Base-by-base conservation (phyloP, 2,888 invertebrate species). In the Capitulum mitella region DNA sequence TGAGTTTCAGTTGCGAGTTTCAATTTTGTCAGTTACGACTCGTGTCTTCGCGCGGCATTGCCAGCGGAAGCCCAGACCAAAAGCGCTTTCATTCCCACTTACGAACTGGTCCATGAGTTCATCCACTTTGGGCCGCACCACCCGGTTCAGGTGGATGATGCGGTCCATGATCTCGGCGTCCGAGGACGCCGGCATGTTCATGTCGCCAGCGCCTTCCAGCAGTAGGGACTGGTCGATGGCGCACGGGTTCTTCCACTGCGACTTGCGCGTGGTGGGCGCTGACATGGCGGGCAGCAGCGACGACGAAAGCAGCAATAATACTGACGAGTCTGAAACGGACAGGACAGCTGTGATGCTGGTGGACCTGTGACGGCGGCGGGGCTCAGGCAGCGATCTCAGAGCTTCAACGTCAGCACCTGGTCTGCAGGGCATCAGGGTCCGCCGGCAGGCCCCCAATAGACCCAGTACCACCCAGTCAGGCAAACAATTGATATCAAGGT, bases 221-320 rank as follows among this genome's bases (percentile, higher is more conserved):
- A 37, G 40, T 40, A 37, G 37, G 0, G 70, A 22, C 37, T 70
- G 70, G 37, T 70, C 70, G 37, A 70, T 70, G 37, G 70, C 37
- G 37, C 70, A 70, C 26, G 70, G 70, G 40, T 70, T 70, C 70
- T 70, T 70, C 70, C 70, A 70, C 40, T 70, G 70, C 22, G 70
- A 70, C 37, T 37, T 37, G 16, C 70, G 37, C 26, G 70, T 37
- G 19, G 70, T 70, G 19, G 70, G 70, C 26, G 70, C 70, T 12
- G 70, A 70, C 70, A 70, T 70, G 37, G 37, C 40, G 8, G 40
- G 70, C 64, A 64, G 34, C 16, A 29, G 34, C 5, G 37, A 26
- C 0, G 70, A 70, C 10, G 40, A 22, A 8, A 70, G 70, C 22
- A 70, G 22, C 70, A 70, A 40, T 19, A 70, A 70, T 70, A 70